Conservation (phyloP, 2,888 invertebrate species). For the Eucriotettix oculatus region DNA sequence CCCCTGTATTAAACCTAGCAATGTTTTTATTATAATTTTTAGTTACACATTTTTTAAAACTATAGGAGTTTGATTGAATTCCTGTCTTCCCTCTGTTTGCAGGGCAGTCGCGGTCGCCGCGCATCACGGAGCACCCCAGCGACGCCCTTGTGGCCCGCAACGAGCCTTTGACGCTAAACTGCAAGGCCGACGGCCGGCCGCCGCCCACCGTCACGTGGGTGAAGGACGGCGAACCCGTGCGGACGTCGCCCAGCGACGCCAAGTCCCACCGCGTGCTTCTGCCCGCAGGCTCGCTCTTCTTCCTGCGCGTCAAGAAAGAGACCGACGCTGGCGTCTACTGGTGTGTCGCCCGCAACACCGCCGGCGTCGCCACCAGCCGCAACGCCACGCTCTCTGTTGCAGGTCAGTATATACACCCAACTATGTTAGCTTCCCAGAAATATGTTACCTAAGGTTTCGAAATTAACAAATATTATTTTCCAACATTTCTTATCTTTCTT, state of each 20-base stretch:
- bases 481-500: no score
- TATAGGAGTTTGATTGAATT: no score
- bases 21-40: no score
- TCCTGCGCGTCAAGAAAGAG: slow-evolving; percentile 87
- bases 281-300: slow-evolving; percentile 83
- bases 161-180: slow-evolving; percentile 92
- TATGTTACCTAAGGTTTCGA: not conserved
- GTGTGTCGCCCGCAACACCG: slow-evolving; percentile 87
- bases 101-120: slow-evolving; percentile 48
- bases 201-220: slow-evolving; percentile 89
- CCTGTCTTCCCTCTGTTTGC: not conserved
- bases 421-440: not conserved
- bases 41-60: no score
- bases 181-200: slow-evolving; percentile 90
- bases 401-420: slow-evolving; percentile 41
- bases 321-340: slow-evolving; percentile 91
- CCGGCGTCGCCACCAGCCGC: slow-evolving; percentile 74
- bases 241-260: slow-evolving; percentile 43
- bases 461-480: not conserved
- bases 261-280: slow-evolving; percentile 81
- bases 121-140: slow-evolving; percentile 93
- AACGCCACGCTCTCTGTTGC: slow-evolving; percentile 93
- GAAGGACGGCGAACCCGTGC: slow-evolving; percentile 68
- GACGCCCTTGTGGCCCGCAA: slow-evolving; percentile 92
- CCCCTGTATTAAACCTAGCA: no score